Evolutionary conservation across 2,113 vertebrate genomes (phyloP).

Genomic region (Malurus cyaneus): DNA sequence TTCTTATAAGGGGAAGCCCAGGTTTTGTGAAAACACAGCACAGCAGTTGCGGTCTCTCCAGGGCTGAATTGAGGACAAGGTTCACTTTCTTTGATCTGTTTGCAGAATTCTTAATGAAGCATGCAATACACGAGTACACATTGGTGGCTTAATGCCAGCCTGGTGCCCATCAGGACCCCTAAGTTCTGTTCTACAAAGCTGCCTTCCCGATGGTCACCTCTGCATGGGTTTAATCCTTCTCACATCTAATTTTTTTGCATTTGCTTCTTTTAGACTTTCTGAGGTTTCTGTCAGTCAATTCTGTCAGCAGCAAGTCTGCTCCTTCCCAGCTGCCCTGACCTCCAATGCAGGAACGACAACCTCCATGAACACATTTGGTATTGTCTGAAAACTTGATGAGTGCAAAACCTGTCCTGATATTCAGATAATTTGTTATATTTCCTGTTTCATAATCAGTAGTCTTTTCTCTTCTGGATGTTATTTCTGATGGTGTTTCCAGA

Average conservation of each 20-base stretch:
- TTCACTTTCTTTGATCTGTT: not conserved
- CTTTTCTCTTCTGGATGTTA: not conserved
- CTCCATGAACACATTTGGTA: not conserved
- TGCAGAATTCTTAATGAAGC: not conserved
- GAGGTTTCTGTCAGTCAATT: not conserved
- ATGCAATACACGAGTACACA: accelerated
- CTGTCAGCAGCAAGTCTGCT: not conserved
- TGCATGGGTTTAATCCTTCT: not conserved
- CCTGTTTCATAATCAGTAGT: not conserved
- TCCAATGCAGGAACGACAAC: accelerated
- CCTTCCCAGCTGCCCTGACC: not conserved
- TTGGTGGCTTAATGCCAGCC: not conserved
- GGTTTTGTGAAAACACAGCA: not conserved
- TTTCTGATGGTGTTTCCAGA: not conserved
- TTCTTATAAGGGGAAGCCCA: not conserved
- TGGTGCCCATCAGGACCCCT: not conserved
- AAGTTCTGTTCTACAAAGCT: not conserved
- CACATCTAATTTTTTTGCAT: not conserved
- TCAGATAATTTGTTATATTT: not conserved
- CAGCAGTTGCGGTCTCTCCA: accelerated
- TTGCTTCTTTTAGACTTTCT: not conserved
- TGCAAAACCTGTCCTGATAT: accelerated
- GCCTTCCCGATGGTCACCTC: not conserved
- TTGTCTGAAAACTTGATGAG: not conserved
- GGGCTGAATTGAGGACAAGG: not conserved